Evolutionary conservation across 2,797 vertebrate genomes (phyloP), one percentile per base, ranked within the genome.

Genomic region (Megaceryle alcyon): DNA sequence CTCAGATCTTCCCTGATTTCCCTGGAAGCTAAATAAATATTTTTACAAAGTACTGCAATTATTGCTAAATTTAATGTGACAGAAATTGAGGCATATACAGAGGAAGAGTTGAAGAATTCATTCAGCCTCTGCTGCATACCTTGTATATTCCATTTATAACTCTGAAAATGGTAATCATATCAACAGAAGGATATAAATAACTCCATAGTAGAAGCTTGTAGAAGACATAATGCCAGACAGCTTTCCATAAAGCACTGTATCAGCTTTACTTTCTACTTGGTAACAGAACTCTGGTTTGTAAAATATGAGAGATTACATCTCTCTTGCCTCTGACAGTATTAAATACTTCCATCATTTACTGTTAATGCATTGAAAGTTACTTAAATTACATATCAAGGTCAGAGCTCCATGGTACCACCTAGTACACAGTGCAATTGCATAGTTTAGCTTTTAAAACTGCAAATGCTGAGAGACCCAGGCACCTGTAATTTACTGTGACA

Each of bases 131-230:
- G 21, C 41, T 73, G 20, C 8, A 2, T 82, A 31, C 82, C 89
- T 94, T 83, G 71, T 15, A 54, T 69, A 35, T 89, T 81, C 29
- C 69, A 88, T 80, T 82, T 94, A 85, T 77, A 89, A 57, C 4
- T 4, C 26, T 4, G 14, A 71, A 87, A 91, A 83, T 85, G 14
- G 26, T 61, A 71, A 80, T 89, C n/a, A 31, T 61, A 44, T 18
- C n/a, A 43, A 68, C 23, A 80, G 78, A 89, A 68, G 14, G 31
- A 61, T 60, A 70, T 69, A 93, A 90, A 91, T 92, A 95, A 85
- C 49, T 75, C 2, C 0, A 1, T 25, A 61, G 28, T 33, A 77
- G 39, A 89, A 82, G 56, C 25, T 41, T 80, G 48, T 60, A 39
- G 56, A 91, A 69, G 14, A 44, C 26, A 48, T 88, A 59, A 53